phyloP scores from a whole-genome alignment of 2,113 vertebrate species.

The Serinus canaria region DNA sequence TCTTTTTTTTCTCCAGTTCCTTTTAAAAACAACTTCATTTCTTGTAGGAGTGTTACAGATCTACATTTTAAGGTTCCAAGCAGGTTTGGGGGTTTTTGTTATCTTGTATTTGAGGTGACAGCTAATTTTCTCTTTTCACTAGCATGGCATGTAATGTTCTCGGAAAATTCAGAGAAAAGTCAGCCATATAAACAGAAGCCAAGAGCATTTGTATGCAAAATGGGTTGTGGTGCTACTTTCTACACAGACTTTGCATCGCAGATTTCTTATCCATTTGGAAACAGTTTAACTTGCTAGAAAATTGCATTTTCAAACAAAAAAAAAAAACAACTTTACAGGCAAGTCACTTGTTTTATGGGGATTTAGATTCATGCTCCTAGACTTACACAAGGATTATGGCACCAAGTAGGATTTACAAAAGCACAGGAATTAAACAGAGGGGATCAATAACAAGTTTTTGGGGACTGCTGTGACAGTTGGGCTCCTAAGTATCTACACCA shows the following conservation, averaged over 20 bases:
- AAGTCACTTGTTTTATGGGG: neutral
- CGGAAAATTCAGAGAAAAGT: neutral
- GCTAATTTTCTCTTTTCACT: neutral
- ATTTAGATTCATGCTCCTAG: neutral
- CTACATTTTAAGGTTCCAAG: neutral
- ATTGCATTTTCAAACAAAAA: neutral
- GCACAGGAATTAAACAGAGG: neutral
- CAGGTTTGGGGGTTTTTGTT: neutral
- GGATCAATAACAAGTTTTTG: neutral
- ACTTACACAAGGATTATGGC: neutral
- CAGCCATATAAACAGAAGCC: neutral
- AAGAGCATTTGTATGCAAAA: neutral
- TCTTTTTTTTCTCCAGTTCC: neutral
- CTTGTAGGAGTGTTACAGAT: neutral
- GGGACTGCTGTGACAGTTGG: neutral
- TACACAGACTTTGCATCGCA: neutral
- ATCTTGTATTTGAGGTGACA: neutral
- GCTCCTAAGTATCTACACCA: neutral
- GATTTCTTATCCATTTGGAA: neutral
- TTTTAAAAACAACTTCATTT: neutral
- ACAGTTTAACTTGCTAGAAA: neutral
- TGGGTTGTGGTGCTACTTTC: neutral
- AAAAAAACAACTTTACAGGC: neutral
- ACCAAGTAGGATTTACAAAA: neutral
- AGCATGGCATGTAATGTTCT: neutral